Evolutionary conservation across 2,888 invertebrate species (phyloP).

Genomic region (Entomobrya proxima): DNA sequence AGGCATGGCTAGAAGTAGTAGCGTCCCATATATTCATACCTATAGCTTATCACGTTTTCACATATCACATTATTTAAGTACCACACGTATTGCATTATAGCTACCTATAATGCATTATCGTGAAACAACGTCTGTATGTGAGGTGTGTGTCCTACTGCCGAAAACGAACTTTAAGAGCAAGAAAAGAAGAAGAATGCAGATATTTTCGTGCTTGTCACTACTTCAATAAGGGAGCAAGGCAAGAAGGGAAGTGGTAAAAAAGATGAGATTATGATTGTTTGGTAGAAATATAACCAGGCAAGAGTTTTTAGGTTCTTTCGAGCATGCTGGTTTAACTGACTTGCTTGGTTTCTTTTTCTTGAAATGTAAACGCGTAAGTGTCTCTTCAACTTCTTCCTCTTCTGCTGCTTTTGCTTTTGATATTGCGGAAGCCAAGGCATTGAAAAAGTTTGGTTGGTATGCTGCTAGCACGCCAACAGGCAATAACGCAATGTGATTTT

Average conservation of each 20-base stretch:
- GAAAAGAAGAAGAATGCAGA: conserved; percentile 54
- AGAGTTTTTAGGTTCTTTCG: conserved; percentile 10
- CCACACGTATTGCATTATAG: background rate
- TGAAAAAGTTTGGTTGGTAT: background rate
- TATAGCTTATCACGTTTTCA: conserved; percentile 32
- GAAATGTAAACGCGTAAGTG: background rate
- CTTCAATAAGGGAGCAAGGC: conserved; percentile 18
- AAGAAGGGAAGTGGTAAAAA: conserved; percentile 42
- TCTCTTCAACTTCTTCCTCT: conserved; percentile 23
- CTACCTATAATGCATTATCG: background rate
- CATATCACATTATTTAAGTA: conserved; percentile 22
- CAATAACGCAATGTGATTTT: background rate
- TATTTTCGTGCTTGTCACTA: background rate
- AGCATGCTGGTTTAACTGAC: conserved; percentile 30
- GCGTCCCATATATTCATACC: conserved; percentile 36
- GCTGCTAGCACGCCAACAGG: conserved; percentile 4
- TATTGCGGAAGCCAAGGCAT: conserved; percentile 15
- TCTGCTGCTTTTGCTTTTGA: conserved; percentile 9
- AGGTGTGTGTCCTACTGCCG: conserved; percentile 21
- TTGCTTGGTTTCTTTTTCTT: conserved; percentile 24
- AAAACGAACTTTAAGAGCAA: background rate
- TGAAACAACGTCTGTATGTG: conserved; percentile 6
- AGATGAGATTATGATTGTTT: background rate
- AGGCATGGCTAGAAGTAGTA: no score
- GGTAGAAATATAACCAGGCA: background rate